Base-by-base conservation (phyloP, 2,113 vertebrate species). In the Vombatus ursinus region DNA sequence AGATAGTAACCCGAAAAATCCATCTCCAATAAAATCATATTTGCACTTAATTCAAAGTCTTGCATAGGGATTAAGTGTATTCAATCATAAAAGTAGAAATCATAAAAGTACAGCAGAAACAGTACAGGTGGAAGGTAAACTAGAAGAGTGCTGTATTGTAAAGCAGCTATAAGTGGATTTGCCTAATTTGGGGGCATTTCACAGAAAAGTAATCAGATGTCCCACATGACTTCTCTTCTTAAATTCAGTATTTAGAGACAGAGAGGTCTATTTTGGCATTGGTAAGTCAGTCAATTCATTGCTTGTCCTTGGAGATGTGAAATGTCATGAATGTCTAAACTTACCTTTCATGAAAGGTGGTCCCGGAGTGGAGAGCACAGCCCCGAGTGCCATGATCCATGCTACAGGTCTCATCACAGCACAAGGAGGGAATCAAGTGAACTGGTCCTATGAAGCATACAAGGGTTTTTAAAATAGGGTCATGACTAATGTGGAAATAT, bases 401-500 rank as follows among this genome's bases (percentile, higher is more conserved):
- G 96, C 99, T 98, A 95, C 99, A 99, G 92, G 98, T 98, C 96
- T 99, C 99, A 0, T 99, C 99, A 92, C 99, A 99, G 97, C 99
- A 99, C 95, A 99, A 61, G 4, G 99, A 99, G 0, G 99, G 99
- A 97, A 99, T 99, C 98, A 99, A 95, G 90, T 99, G 99, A 89
- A 99, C 98, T 0, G 99, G 99, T 92, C 99, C 99, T 99, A 97
- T 22, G n/a, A 44, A 10, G 68, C 44, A 44, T 44, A 84, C n/a
- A 84, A 84, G 2, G 1, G 2, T 44, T 84, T 44, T 84, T 6
- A 61, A 77, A 77, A 77, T n/a, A 37, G 12, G 31, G 57, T 68
- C 31, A 68, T 68, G 28, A 31, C 26, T 57, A 57, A 28, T 28
- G 26, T 54, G 25, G 25, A 57, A 57, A 57, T 57, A 28, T 57